These are phyloP conservation scores for Tokudaia tokunoshimensis DNA, from an alignment of 2,797 vertebrate species.

Conservation along the genomic window DNA sequence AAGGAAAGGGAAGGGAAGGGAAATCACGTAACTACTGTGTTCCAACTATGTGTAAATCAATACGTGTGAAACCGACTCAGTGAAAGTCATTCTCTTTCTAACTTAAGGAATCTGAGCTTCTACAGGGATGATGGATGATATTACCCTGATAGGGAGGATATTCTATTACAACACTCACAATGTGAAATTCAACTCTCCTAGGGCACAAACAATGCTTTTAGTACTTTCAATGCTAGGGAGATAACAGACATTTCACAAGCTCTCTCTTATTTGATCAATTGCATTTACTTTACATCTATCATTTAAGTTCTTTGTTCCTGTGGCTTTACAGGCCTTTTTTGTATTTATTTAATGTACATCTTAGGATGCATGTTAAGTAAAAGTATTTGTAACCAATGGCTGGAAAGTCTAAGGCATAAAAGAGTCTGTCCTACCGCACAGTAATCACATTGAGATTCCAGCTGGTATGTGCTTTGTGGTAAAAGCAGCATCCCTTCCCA, in stretches of 20 bases:
- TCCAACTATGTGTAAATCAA: slow-evolving; percentile 78
- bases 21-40: slow-evolving; percentile 69
- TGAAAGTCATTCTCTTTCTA: slow-evolving; percentile 78
- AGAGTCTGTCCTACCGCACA: not conserved
- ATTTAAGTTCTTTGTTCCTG: slow-evolving; percentile 41
- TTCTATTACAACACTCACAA: slow-evolving; percentile 67
- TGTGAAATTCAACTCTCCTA: slow-evolving; percentile 73
- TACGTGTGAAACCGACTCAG: slow-evolving; percentile 65
- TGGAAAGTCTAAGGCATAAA: not conserved
- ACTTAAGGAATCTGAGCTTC: slow-evolving; percentile 79
- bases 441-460: not conserved
- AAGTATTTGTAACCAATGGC: slow-evolving; percentile 16
- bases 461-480: not conserved
- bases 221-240: slow-evolving; percentile 59
- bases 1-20: not conserved
- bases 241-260: slow-evolving; percentile 53
- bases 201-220: slow-evolving; percentile 54
- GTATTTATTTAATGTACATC: slow-evolving; percentile 28
- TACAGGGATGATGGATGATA: slow-evolving; percentile 28
- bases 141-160: slow-evolving; percentile 61
- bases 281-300: slow-evolving; percentile 37
- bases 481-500: not conserved
- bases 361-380: slow-evolving; percentile 30
- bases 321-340: not conserved
- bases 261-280: slow-evolving; percentile 36